These are phyloP conservation scores for Nemotelus nigrinus DNA, from an alignment of 2,888 invertebrate genomes.

Conservation along the genomic window DNA sequence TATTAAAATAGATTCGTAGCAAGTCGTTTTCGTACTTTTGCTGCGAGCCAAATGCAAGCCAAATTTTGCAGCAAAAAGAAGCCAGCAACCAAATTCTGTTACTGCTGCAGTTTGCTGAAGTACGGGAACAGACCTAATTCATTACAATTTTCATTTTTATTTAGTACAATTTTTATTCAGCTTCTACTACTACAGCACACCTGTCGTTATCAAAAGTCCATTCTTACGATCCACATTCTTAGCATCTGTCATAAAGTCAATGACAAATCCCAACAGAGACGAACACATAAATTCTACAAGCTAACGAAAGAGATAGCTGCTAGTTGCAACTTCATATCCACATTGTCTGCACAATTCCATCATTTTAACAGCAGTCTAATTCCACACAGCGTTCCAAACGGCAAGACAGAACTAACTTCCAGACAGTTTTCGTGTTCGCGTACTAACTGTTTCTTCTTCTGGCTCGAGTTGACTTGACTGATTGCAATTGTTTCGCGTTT, in stretches of 20 bases:
- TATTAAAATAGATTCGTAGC: no score
- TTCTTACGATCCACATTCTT: slow-evolving; percentile 16
- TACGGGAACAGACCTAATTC: no score
- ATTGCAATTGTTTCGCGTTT: not conserved
- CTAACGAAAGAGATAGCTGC: not conserved
- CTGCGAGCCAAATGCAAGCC: no score
- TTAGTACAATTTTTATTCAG: not conserved
- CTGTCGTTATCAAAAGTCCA: slow-evolving; percentile 14
- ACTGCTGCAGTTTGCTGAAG: no score
- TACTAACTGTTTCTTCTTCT: slow-evolving; percentile 3
- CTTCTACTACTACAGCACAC: slow-evolving; percentile 18
- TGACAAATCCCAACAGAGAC: slow-evolving; percentile 9
- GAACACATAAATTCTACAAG: not conserved
- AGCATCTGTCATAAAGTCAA: not conserved
- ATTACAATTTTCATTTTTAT: not conserved
- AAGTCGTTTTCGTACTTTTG: no score
- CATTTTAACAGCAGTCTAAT: not conserved
- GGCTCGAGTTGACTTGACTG: not conserved
- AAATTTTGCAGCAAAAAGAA: no score
- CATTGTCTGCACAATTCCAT: slow-evolving; percentile 9
- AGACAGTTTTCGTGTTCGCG: not conserved
- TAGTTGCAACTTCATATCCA: not conserved
- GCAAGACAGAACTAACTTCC: slow-evolving; percentile 1
- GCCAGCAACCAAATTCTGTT: no score
- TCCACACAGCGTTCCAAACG: slow-evolving; percentile 13